Conservation (phyloP, 2,888 invertebrate species). For the Cantharis rufa region DNA sequence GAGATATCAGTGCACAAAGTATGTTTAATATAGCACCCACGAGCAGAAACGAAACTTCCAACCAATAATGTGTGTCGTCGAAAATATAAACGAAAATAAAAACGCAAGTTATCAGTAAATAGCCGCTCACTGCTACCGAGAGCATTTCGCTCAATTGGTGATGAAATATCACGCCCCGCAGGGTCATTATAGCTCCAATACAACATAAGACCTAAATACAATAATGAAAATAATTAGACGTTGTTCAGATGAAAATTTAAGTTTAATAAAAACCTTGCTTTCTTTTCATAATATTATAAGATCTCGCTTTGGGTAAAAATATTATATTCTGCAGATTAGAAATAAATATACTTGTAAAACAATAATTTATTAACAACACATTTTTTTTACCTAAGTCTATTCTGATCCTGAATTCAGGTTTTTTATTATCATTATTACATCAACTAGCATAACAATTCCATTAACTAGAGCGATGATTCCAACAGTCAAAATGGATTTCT, state of each 20-base stretch:
- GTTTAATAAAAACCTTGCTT: not conserved
- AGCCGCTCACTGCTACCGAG: not conserved
- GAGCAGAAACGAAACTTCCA: not conserved
- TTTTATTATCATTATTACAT: not conserved
- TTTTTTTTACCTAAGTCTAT: not conserved
- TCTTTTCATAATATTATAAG: not conserved
- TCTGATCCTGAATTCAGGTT: not conserved
- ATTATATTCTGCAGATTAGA: not conserved
- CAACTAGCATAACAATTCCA: not conserved
- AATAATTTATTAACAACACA: not conserved
- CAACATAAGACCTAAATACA: not conserved
- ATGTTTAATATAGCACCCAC: slow-evolving; percentile 6
- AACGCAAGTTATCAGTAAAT: not conserved
- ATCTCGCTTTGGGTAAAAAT: not conserved
- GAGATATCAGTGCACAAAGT: not conserved
- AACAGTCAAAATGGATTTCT: not conserved
- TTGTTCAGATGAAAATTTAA: not conserved
- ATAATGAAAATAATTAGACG: not conserved
- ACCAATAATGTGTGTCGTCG: not conserved
- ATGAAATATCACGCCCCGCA: not conserved
- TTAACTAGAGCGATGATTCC: not conserved
- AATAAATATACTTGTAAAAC: not conserved
- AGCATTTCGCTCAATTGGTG: not conserved
- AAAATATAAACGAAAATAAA: slow-evolving; percentile 1
- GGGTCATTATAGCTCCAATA: not conserved